Conservation (phyloP, 1,140 invertebrate species). For the Pachypeltis micranthus region DNA sequence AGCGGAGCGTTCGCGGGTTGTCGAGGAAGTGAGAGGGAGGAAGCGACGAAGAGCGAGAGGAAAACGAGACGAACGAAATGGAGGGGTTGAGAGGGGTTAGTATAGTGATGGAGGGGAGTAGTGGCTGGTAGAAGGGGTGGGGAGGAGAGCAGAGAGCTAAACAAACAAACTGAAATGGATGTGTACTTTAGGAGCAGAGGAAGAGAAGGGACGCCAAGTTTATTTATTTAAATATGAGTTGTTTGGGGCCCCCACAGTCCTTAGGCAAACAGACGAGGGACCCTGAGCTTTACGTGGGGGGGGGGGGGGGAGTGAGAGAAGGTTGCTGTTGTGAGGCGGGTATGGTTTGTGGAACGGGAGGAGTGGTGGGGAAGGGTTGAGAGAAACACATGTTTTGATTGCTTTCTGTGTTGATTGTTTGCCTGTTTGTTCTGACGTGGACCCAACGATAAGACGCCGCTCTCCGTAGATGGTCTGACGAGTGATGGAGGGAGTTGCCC, state of each 20-base stretch:
- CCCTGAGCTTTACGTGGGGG: background rate
- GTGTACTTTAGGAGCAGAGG: slow-evolving; percentile 15
- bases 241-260: slow-evolving; percentile 24
- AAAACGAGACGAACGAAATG: too few relatives aligned
- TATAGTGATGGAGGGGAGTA: too few relatives aligned
- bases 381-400: slow-evolving; percentile 31
- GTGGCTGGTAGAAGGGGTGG: slow-evolving; percentile 1
- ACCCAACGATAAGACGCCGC: slow-evolving; percentile 16
- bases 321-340: too few relatives aligned
- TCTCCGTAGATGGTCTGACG: too few relatives aligned
- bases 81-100: too few relatives aligned
- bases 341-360: too few relatives aligned
- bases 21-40: slow-evolving; percentile 2
- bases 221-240: slow-evolving; percentile 31
- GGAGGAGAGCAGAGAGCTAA: slow-evolving; percentile 18
- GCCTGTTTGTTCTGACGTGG: slow-evolving; percentile 28
- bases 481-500: too few relatives aligned
- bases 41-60: slow-evolving; percentile 2
- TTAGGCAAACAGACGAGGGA: slow-evolving; percentile 19
- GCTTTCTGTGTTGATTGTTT: slow-evolving; percentile 30
- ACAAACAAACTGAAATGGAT: slow-evolving; percentile 25
- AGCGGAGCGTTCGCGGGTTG: background rate
- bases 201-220: slow-evolving; percentile 22
- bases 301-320: background rate
- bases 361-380: background rate